A percentile compares a stretch with the other conserved stretches of the same genome.
phyloP scores from a whole-genome alignment of 2,797 vertebrate genomes.

The Tapera naevia region DNA sequence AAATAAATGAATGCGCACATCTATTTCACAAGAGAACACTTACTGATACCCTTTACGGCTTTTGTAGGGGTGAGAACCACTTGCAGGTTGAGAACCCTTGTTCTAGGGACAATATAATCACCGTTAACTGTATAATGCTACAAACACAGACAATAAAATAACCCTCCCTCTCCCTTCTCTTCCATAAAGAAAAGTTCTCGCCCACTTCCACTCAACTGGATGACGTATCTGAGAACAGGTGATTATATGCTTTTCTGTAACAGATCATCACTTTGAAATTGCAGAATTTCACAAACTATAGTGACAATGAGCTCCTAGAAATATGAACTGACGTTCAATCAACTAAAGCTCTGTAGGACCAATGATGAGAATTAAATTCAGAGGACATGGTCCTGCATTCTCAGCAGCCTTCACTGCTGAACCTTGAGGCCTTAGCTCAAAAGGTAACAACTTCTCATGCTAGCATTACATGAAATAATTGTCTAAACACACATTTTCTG shows the following conservation, averaged over 20 bases:
- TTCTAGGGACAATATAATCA: not conserved
- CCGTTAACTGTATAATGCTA: not conserved
- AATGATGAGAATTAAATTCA: constrained; percentile 4
- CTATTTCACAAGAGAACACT: not conserved
- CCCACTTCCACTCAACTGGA: not conserved
- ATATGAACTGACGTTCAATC: not conserved
- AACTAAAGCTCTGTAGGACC: constrained; percentile 19
- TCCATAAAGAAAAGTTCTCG: not conserved
- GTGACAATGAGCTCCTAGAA: not conserved
- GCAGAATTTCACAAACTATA: constrained; percentile 5
- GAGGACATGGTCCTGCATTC: not conserved
- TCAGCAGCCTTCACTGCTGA: not conserved
- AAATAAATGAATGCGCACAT: not conserved
- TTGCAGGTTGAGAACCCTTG: constrained; percentile 61
- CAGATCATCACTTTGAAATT: not conserved
- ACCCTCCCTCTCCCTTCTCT: not conserved
- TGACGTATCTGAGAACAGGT: not conserved
- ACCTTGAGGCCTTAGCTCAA: not conserved
- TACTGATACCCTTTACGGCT: not conserved
- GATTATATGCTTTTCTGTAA: constrained; percentile 11
- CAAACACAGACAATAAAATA: not conserved
- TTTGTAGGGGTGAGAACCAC: not conserved
- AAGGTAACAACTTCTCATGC: not conserved
- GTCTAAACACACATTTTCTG: constrained; percentile 25
- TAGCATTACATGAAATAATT: not conserved